A percentile compares a stretch with the other conserved stretches of the same genome.
These are phyloP conservation scores for Lichenostomus cassidix DNA, from an alignment of 2,113 vertebrate species.

Conservation along the genomic window DNA sequence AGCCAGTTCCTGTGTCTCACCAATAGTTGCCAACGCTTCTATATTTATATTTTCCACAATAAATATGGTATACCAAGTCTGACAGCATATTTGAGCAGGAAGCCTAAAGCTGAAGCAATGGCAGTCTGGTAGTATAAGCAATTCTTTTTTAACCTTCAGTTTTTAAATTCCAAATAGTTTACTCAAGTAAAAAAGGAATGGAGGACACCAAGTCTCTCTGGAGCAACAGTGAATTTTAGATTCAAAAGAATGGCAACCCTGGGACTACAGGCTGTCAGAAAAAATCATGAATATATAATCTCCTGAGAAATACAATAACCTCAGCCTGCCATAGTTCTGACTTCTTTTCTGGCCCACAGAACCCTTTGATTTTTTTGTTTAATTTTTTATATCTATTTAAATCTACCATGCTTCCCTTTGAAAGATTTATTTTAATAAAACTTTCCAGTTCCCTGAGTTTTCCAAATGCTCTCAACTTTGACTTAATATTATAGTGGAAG, in stretches of 20 bases:
- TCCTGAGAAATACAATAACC: neutral
- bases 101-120: neutral
- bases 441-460: neutral
- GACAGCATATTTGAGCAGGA: neutral
- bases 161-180: neutral
- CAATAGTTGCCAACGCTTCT: neutral
- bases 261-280: neutral
- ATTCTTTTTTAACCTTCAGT: neutral
- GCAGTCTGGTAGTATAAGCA: neutral
- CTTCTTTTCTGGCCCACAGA: neutral
- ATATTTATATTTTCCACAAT: neutral
- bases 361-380: neutral
- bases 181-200: neutral
- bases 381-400: neutral
- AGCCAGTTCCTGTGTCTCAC: fast-evolving
- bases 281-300: neutral
- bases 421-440: neutral
- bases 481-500: neutral
- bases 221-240: neutral
- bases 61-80: neutral
- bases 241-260: neutral
- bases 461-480: neutral
- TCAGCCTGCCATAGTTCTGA: neutral
- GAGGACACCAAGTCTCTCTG: neutral
- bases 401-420: neutral